phyloP scores from a whole-genome alignment of 2,113 vertebrate species.

The Actenoides lindsayi region DNA sequence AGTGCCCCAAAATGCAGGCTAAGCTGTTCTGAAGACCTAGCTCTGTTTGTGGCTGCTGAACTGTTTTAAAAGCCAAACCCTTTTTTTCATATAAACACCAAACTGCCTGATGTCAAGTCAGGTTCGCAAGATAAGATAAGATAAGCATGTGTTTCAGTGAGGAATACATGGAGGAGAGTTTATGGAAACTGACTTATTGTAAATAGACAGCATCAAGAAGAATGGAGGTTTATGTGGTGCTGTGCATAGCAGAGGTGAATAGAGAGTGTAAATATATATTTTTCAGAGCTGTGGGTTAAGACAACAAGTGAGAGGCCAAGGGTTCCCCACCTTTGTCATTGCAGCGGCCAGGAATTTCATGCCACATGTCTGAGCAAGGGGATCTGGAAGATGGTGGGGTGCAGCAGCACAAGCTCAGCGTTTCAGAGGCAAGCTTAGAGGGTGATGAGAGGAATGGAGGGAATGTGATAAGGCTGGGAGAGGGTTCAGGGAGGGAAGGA shows the following conservation, averaged over 20 bases:
- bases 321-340: not conserved
- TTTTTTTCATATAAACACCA: slow-evolving; percentile 56
- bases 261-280: not conserved
- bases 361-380: not conserved
- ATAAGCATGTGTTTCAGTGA: not conserved
- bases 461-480: slow-evolving; percentile 46
- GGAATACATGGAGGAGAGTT: slow-evolving; percentile 14
- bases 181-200: slow-evolving; percentile 42
- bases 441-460: slow-evolving; percentile 41
- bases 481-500: not conserved
- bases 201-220: not conserved
- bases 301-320: not conserved
- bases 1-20: not conserved
- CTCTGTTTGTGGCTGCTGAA: slow-evolving; percentile 21
- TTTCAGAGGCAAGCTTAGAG: not conserved
- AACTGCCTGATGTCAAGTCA: slow-evolving; percentile 40
- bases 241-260: not conserved
- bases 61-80: slow-evolving; percentile 40
- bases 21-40: not conserved
- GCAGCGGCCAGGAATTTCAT: not conserved
- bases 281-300: not conserved
- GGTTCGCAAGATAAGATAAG: slow-evolving; percentile 52
- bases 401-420: accelerated
- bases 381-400: not conserved
- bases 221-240: not conserved